These are phyloP conservation scores for Emys orbicularis DNA, from an alignment of 2,797 vertebrate species.

Conservation along the genomic window DNA sequence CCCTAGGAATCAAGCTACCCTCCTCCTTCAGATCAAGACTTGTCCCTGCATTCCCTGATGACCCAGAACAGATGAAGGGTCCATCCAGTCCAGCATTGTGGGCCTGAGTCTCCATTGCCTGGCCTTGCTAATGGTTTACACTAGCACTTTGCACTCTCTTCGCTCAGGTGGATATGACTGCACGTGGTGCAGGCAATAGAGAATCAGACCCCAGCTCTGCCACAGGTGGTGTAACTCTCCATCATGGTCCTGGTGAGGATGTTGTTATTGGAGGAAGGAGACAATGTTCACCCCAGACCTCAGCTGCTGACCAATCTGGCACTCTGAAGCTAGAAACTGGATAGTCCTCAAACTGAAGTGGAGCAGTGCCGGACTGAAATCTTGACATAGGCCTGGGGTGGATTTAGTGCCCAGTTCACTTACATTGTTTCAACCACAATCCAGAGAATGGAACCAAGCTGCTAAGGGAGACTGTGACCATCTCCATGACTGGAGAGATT, in stretches of 20 bases:
- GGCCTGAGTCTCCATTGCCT: not conserved
- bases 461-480: not conserved
- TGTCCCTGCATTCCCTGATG: not conserved
- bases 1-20: rapidly evolving
- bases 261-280: not conserved
- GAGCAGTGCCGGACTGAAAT: rapidly evolving
- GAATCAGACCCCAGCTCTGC: not conserved
- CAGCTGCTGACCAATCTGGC: not conserved
- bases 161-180: not conserved
- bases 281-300: not conserved
- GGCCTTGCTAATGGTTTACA: not conserved
- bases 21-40: rapidly evolving
- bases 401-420: rapidly evolving
- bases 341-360: not conserved
- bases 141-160: not conserved
- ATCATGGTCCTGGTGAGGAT: not conserved
- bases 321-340: not conserved
- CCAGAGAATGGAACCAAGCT: rapidly evolving
- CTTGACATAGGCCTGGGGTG: rapidly evolving
- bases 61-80: not conserved
- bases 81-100: not conserved
- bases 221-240: not conserved
- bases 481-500: not conserved
- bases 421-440: rapidly evolving
- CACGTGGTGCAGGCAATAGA: not conserved